phyloP scores from a whole-genome alignment of 2,888 invertebrate genomes.

The Xylota segnis region DNA sequence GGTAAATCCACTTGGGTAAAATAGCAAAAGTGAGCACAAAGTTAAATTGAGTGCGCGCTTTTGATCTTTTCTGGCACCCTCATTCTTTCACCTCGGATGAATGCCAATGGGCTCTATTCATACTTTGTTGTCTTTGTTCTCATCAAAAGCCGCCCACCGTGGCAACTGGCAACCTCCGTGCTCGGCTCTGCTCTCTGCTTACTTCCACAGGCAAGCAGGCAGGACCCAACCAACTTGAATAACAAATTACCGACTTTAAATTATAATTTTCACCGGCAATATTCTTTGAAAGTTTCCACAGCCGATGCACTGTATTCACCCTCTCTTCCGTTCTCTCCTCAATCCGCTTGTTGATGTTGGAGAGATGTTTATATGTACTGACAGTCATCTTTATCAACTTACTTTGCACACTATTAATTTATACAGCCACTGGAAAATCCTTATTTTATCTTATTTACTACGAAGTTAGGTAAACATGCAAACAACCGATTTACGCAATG shows the following conservation, averaged over 20 bases:
- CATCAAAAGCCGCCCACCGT: conserved; percentile 71
- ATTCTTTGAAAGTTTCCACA: conserved; percentile 74
- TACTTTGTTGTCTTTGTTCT: conserved; percentile 75
- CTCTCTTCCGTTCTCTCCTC: conserved; percentile 24
- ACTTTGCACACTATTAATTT: conserved; percentile 76
- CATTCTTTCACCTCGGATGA: conserved; percentile 75
- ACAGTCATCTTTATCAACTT: conserved; percentile 75
- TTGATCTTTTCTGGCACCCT: conserved; percentile 77
- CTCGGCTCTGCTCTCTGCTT: conserved; percentile 28
- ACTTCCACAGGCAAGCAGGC: conserved; percentile 29
- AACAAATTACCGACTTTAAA: conserved; percentile 76
- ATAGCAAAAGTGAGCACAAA: conserved; percentile 77
- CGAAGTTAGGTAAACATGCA: conserved; percentile 67
- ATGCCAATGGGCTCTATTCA: conserved; percentile 75
- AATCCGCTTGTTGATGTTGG: conserved; percentile 53
- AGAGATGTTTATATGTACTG: conserved; percentile 70
- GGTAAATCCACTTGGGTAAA: conserved; percentile 74
- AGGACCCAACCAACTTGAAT: conserved; percentile 74
- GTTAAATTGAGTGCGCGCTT: conserved; percentile 78
- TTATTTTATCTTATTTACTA: conserved; percentile 73
- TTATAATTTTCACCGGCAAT: conserved; percentile 76
- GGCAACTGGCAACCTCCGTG: conserved; percentile 47
- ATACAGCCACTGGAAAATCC: conserved; percentile 75
- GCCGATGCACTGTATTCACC: conserved; percentile 43
- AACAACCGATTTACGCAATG: conserved; percentile 55